Conservation (phyloP, 2,113 vertebrate genomes). For the Boulengeromyrus knoepffleri region DNA sequence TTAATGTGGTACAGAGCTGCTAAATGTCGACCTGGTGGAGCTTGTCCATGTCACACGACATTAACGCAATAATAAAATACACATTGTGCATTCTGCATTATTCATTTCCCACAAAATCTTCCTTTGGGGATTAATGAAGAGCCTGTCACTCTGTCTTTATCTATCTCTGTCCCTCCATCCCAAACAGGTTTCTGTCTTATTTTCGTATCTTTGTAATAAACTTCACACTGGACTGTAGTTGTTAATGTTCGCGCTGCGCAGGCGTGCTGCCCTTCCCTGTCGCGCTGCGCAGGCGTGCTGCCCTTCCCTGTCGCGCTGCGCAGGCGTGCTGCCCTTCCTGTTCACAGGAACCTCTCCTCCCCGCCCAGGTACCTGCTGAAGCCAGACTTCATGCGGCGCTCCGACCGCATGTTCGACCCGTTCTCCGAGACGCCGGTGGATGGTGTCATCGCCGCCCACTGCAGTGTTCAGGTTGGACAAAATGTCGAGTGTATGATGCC, state of each 20-base stretch:
- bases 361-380: constrained; percentile 79
- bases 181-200: not conserved
- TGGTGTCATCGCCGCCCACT: constrained; percentile 93
- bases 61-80: not conserved
- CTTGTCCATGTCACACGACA: not conserved
- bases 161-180: not conserved
- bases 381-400: constrained; percentile 94
- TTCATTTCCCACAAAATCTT: not conserved
- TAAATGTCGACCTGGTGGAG: not conserved
- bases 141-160: not conserved
- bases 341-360: not conserved
- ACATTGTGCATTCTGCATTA: not conserved
- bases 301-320: not conserved
- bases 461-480: constrained; percentile 86
- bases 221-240: not conserved
- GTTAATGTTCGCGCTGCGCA: not conserved
- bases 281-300: too few relatives aligned
- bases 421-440: constrained; percentile 99
- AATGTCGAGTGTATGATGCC: not conserved
- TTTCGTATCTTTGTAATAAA: not conserved
- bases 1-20: not conserved
- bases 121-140: not conserved
- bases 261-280: not conserved
- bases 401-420: constrained; percentile 91
- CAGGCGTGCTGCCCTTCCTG: not conserved